Conservation (phyloP, 2,113 vertebrate genomes). For the Ceyx cyanopectus region DNA sequence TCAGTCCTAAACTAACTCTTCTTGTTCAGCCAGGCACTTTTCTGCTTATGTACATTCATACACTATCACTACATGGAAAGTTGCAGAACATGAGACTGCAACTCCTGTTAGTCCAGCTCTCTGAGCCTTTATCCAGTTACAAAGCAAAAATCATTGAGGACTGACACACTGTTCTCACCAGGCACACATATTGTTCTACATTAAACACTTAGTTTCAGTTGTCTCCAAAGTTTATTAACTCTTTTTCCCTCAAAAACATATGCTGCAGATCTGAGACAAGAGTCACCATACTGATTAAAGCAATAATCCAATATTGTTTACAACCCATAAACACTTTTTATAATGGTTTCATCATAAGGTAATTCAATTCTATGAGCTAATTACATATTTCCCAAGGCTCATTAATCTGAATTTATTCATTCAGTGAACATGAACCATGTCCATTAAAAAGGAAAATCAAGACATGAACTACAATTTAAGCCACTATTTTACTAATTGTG, state of each 20-base stretch:
- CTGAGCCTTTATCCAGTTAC: background rate
- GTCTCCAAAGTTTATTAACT: background rate
- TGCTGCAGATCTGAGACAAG: background rate
- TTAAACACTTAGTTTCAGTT: background rate
- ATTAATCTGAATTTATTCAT: constrained; percentile 70
- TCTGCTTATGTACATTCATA: rapidly evolving
- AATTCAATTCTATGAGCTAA: constrained; percentile 64
- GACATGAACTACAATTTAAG: constrained; percentile 47
- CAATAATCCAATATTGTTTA: background rate
- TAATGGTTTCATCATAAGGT: constrained; percentile 45
- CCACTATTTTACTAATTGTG: constrained; percentile 21
- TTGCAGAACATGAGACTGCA: background rate
- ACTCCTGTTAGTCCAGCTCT: background rate
- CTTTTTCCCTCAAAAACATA: background rate
- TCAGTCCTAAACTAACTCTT: background rate
- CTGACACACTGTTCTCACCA: background rate
- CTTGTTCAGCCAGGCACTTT: background rate
- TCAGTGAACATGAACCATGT: constrained; percentile 26
- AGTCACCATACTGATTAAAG: background rate
- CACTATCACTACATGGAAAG: background rate
- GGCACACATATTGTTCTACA: background rate
- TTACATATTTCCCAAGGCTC: constrained; percentile 60
- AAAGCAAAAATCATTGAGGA: background rate
- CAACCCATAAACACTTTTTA: constrained; percentile 52
- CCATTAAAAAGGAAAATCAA: constrained; percentile 58